Evolutionary conservation across 2,888 invertebrate species (phyloP).

Genomic region (Conchocele bisecta): DNA sequence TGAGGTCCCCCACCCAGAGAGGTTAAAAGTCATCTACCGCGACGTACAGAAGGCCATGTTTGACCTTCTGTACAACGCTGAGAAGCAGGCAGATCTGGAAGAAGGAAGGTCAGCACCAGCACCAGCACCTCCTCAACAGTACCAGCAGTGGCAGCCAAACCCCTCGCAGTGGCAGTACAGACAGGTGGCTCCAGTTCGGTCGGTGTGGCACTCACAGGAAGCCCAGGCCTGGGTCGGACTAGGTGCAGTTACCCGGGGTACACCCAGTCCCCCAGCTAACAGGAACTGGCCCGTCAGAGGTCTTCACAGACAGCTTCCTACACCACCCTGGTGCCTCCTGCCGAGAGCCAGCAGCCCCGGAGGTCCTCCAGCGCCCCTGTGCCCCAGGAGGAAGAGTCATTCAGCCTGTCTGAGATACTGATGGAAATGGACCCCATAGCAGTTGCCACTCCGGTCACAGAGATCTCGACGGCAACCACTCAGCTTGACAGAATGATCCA

Average conservation of each 20-base stretch:
- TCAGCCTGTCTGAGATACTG: too few species aligned
- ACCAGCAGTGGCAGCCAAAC: slow-evolving; percentile 34
- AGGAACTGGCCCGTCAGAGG: slow-evolving; percentile 24
- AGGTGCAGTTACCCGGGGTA: slow-evolving; percentile 32
- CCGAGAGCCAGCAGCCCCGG: slow-evolving; percentile 17
- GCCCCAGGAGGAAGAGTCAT: too few species aligned
- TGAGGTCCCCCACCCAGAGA: slow-evolving; percentile 41
- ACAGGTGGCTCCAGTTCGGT: slow-evolving; percentile 34
- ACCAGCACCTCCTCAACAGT: slow-evolving; percentile 23
- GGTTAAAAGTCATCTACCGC: slow-evolving; percentile 46
- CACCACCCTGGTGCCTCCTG: slow-evolving; percentile 16
- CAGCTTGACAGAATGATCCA: slow-evolving; percentile 22
- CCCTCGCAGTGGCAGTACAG: slow-evolving; percentile 39
- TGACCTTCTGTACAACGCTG: slow-evolving; percentile 39
- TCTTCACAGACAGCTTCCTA: slow-evolving; percentile 10
- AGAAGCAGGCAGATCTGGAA: slow-evolving; percentile 39
- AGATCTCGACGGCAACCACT: slow-evolving; percentile 11
- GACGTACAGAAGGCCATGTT: slow-evolving; percentile 37
- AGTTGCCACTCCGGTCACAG: slow-evolving; percentile 34
- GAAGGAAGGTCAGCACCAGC: slow-evolving; percentile 17
- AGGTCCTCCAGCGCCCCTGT: slow-evolving; percentile 17
- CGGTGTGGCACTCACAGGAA: slow-evolving; percentile 45
- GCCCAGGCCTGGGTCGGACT: slow-evolving; percentile 30
- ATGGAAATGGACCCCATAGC: slow-evolving; percentile 33
- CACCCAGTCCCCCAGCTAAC: slow-evolving; percentile 20